These are phyloP conservation scores for Agrilus cyanescens DNA, from an alignment of 2,888 invertebrate genomes.

Conservation along the genomic window DNA sequence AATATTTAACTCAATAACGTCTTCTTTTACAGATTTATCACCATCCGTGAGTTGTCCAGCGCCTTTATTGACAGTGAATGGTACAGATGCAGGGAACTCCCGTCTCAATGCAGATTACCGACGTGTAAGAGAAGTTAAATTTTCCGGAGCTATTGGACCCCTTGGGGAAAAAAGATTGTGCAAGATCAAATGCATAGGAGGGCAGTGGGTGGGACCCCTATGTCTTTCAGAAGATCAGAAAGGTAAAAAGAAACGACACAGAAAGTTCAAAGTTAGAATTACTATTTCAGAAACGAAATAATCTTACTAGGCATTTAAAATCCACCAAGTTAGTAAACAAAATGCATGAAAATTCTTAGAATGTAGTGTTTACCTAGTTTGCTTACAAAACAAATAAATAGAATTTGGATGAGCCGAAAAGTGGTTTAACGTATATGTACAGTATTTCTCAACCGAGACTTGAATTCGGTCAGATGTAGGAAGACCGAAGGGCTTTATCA, in stretches of 20 bases:
- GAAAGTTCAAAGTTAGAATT: no score
- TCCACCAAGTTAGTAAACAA: no score
- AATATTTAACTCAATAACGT: no score
- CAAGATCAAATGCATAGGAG: conserved; percentile 75
- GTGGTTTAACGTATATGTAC: no score
- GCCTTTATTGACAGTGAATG: conserved; percentile 35
- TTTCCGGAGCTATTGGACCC: conserved; percentile 66
- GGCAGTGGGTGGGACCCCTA: conserved; percentile 74
- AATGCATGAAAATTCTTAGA: no score
- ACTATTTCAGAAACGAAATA: not conserved
- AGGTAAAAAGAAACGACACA: conserved; percentile 39
- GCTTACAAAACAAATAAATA: no score
- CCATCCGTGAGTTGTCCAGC: conserved; percentile 34
- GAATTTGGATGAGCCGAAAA: no score
- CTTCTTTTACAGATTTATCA: conserved; percentile 22
- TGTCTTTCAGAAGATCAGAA: conserved; percentile 52
- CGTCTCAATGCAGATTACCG: conserved; percentile 33
- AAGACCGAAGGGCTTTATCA: no score
- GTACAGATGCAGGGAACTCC: conserved; percentile 31
- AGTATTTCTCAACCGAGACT: no score
- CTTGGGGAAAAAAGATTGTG: conserved; percentile 61
- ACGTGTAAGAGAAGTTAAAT: conserved; percentile 47
- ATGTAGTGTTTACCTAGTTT: no score
- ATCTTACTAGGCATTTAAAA: no score
- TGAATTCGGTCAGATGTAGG: no score